Evolutionary conservation across 2,797 vertebrate species (phyloP).

Genomic region (Limosa lapponica): DNA sequence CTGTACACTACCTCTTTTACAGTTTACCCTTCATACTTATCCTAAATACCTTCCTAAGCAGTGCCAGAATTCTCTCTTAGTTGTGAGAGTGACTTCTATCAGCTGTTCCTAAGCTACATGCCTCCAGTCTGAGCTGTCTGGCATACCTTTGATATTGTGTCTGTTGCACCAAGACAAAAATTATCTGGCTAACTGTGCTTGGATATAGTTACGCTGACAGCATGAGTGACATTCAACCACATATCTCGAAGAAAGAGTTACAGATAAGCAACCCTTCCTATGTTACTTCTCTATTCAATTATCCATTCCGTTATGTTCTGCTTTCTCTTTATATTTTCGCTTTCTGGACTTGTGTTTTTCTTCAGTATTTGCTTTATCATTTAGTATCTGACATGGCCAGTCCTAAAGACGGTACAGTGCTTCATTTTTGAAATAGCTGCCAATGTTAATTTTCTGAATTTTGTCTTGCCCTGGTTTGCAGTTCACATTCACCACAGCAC

Average conservation of each 20-base stretch:
- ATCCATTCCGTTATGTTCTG: not conserved
- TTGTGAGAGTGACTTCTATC: not conserved
- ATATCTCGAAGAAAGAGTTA: not conserved
- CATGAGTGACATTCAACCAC: not conserved
- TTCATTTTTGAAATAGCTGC: not conserved
- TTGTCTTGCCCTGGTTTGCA: not conserved
- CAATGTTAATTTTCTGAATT: not conserved
- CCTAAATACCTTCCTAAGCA: not conserved
- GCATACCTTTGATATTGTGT: not conserved
- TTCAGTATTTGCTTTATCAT: not conserved
- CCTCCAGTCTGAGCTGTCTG: not conserved
- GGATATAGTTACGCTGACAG: not conserved
- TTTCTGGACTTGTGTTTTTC: not conserved
- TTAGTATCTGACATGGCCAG: not conserved
- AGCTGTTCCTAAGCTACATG: not conserved
- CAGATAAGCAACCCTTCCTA: not conserved
- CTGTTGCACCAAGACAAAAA: not conserved
- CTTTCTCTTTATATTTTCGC: not conserved
- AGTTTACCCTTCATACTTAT: not conserved
- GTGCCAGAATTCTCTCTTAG: not conserved
- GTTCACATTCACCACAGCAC: not conserved
- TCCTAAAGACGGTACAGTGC: not conserved
- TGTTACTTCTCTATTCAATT: not conserved
- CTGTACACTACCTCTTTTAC: not conserved
- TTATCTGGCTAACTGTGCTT: not conserved